These are phyloP conservation scores for Scaeva pyrastri DNA, from an alignment of 2,888 invertebrate genomes.

Conservation along the genomic window DNA sequence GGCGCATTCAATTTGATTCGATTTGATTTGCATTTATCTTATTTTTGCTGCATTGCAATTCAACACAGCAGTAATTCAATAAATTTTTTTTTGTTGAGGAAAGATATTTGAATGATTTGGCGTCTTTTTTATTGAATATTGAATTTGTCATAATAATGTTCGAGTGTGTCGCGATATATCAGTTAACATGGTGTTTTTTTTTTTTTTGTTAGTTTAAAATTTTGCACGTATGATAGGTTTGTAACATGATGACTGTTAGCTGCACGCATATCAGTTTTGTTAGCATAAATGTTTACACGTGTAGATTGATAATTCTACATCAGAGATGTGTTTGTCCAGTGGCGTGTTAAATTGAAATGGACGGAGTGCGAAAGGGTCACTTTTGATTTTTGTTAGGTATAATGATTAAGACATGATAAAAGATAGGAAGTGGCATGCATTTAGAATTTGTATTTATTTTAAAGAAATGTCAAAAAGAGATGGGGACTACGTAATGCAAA, in stretches of 20 bases:
- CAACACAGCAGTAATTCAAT: conserved; percentile 21
- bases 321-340: neutral
- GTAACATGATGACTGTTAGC: conserved; percentile 16
- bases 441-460: no score
- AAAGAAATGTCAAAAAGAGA: no score
- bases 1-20: conserved; percentile 16
- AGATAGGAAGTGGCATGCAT: no score
- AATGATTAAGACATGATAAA: no score
- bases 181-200: conserved; percentile 3
- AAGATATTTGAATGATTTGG: conserved; percentile 27
- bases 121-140: conserved; percentile 22
- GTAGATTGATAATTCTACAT: neutral
- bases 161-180: neutral
- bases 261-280: conserved; percentile 23
- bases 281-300: conserved; percentile 6
- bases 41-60: conserved; percentile 9
- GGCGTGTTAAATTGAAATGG: neutral
- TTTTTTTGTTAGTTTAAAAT: neutral
- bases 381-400: neutral
- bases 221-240: neutral
- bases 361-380: neutral
- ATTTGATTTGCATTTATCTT: conserved; percentile 32
- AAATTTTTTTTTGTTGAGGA: no score
- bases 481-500: no score
- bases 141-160: conserved; percentile 22